These are phyloP conservation scores for Anthophora plumipes DNA, from an alignment of 2,888 invertebrate species.

Conservation along the genomic window DNA sequence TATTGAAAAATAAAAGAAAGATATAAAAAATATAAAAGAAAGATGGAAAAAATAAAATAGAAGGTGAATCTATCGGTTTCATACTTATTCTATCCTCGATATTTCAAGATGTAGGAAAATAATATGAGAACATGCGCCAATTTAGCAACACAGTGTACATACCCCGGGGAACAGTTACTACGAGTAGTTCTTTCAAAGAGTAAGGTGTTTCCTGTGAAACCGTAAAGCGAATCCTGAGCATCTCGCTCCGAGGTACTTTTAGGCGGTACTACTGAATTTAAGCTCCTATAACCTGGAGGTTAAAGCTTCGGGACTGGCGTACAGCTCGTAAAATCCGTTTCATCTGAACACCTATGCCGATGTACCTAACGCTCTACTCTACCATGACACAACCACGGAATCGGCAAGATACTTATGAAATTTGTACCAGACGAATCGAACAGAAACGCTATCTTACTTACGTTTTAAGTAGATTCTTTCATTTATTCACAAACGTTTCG, in stretches of 20 bases:
- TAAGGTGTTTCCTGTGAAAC: slow-evolving; percentile 64
- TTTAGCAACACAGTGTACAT: slow-evolving; percentile 53
- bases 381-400: slow-evolving; percentile 20
- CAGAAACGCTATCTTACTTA: background rate
- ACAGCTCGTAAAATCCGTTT: slow-evolving; percentile 68
- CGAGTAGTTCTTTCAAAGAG: slow-evolving; percentile 51
- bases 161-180: slow-evolving; percentile 65
- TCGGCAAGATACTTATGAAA: slow-evolving; percentile 38
- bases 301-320: slow-evolving; percentile 54
- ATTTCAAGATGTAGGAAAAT: slow-evolving; percentile 43
- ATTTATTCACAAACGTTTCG: background rate
- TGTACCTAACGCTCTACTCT: slow-evolving; percentile 15
- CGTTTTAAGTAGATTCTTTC: background rate
- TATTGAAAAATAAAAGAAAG: background rate
- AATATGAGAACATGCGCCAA: slow-evolving; percentile 47
- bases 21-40: background rate
- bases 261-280: slow-evolving; percentile 67
- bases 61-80: background rate
- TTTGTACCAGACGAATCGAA: slow-evolving; percentile 32
- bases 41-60: no score
- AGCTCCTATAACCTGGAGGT: slow-evolving; percentile 67
- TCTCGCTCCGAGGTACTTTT: slow-evolving; percentile 66
- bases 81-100: slow-evolving; percentile 2
- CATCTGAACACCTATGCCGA: slow-evolving; percentile 55
- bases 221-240: slow-evolving; percentile 71